phyloP scores from a whole-genome alignment of 2,113 vertebrate genomes.

The Oncorhynchus clarkii region DNA sequence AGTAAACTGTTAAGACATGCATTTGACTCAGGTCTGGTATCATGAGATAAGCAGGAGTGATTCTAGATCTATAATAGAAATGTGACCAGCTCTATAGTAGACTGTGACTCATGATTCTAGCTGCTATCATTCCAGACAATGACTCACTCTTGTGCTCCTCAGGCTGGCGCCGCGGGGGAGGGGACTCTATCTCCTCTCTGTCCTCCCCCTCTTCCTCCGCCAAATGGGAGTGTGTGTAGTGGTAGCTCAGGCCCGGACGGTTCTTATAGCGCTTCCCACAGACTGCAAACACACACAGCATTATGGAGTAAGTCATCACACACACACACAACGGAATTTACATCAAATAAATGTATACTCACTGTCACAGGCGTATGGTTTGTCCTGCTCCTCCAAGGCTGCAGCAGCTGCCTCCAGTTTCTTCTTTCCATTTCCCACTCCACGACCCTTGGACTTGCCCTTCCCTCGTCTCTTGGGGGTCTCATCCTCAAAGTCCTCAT shows the following conservation, averaged over 20 bases:
- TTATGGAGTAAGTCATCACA: background rate
- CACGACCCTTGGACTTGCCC: constrained; percentile 94
- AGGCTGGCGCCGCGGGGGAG: constrained; percentile 84
- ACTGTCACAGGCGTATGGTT: constrained; percentile 98
- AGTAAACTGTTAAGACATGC: too few relatives aligned
- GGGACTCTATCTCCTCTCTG: constrained; percentile 91
- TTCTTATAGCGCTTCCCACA: constrained; percentile 98
- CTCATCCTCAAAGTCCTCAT: constrained; percentile 96
- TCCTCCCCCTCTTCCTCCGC: constrained; percentile 96
- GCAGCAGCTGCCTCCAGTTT: constrained; percentile 89
- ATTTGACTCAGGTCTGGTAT: too few relatives aligned
- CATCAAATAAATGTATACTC: constrained; percentile 54
- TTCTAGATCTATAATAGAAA: too few relatives aligned
- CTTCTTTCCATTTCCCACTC: constrained; percentile 88
- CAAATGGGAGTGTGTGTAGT: constrained; percentile 95
- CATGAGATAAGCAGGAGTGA: too few relatives aligned
- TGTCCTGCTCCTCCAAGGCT: constrained; percentile 88
- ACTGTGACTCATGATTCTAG: too few relatives aligned
- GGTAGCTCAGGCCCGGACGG: constrained; percentile 92
- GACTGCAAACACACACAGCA: constrained; percentile 73
- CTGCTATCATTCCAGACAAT: background rate
- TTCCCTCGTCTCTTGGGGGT: constrained; percentile 92
- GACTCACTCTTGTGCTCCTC: constrained; percentile 94
- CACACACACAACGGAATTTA: too few relatives aligned
- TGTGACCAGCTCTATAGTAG: too few relatives aligned